phyloP scores from a whole-genome alignment of 2,113 vertebrate species.

The Globicephala melas region DNA sequence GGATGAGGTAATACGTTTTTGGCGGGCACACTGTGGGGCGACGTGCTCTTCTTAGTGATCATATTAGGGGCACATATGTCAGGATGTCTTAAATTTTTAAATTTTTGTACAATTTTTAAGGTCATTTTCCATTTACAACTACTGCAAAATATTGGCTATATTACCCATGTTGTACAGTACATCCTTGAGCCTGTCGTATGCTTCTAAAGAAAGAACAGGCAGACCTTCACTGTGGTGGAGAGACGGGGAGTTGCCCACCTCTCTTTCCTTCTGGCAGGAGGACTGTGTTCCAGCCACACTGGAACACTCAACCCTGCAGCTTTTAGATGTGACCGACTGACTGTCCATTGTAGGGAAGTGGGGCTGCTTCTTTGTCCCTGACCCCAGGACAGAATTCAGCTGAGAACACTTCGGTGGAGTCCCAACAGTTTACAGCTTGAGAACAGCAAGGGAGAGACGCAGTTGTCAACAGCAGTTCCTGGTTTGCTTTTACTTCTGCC shows the following conservation, averaged over 20 bases:
- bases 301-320: no score
- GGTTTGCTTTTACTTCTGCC: background rate
- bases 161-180: background rate
- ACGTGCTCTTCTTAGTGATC: background rate
- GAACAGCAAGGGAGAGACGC: background rate
- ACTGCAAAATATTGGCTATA: background rate
- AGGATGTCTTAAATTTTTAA: background rate
- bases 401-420: background rate
- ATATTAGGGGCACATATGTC: background rate
- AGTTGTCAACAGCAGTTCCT: background rate
- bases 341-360: background rate
- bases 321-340: fast-evolving
- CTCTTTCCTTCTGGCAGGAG: background rate
- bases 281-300: fast-evolving
- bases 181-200: background rate
- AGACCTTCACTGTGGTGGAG: background rate
- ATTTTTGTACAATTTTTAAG: background rate
- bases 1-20: background rate
- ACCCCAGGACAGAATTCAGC: background rate
- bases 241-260: fast-evolving
- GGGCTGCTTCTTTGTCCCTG: background rate
- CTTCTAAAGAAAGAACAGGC: background rate
- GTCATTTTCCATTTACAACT: no score
- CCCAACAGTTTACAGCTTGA: background rate
- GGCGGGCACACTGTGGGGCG: background rate